Base-by-base conservation (phyloP, 2,797 vertebrate species). In the Pteropus rufus region DNA sequence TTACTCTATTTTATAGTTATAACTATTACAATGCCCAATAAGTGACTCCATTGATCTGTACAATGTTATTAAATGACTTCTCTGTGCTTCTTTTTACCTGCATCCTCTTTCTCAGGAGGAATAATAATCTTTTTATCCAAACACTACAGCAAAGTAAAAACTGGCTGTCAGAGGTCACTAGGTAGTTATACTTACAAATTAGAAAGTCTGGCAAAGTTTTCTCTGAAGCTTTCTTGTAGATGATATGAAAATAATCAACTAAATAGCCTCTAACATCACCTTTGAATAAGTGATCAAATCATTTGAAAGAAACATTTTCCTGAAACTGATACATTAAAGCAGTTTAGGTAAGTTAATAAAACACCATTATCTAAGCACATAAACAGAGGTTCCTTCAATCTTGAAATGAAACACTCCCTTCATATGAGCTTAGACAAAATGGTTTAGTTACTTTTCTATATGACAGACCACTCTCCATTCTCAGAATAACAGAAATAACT, bases 241-340 rank as follows among this genome's bases (percentile, higher is more conserved):
- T 95, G 49, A 82, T 64, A 75, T 31, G 44, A 97, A 96, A 95
- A 93, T 96, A 92, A 95, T 93, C 52, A 93, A 76, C 41, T 70
- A 79, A 34, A 95, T 76, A 76, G 36, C 3, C 29, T 52, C 58
- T n/a, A 90, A 80, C 18, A 39, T 62, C 44, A 36, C 44, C 69
- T 91, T 15, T 90, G 65, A 96, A 92, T 93, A 95, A 90, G 36
- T 56, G 36, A 89, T 67, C n/a, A 93, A 80, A 80, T 23, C 41
- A 87, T 92, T 95, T 91, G 29, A 80, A 90, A 93, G 80, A 89
- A 96, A 92, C 11, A 76, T 69, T 87, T 95, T 75, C 72, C 49
- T 90, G 41, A 95, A 91, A 84, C 58, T 26, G 58, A 93, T 56
- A 95, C 39, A 87, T 77, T 96, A 95, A 94, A 95, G 39, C 21